phyloP scores from a whole-genome alignment of 2,797 vertebrate genomes.

The Peromyscus aztecus region DNA sequence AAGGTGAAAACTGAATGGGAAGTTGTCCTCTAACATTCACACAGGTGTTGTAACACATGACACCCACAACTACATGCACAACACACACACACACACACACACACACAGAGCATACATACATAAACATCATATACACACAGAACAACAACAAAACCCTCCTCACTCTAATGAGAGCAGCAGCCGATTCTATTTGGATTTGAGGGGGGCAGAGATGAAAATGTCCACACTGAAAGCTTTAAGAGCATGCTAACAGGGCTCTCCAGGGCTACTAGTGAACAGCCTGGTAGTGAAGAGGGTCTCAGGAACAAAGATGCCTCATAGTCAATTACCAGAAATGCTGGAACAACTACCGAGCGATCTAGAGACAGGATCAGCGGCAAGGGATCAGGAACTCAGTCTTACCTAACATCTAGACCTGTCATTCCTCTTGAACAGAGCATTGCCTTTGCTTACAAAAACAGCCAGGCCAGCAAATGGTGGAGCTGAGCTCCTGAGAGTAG shows the following conservation, averaged over 20 bases:
- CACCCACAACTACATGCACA: neutral
- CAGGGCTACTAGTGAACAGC: neutral
- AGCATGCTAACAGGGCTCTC: neutral
- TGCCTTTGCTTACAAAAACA: neutral
- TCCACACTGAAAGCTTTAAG: neutral
- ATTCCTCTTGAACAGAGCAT: neutral
- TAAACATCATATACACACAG: neutral
- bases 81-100: neutral
- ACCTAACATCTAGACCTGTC: neutral
- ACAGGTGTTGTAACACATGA: too few species aligned
- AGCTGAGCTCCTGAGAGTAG: neutral
- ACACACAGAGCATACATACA: neutral
- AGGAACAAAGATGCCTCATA: neutral
- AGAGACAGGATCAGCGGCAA: neutral
- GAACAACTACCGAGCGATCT: neutral
- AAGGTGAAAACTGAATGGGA: neutral
- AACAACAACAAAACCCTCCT: neutral
- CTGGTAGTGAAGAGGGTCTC: neutral
- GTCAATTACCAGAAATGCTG: neutral
- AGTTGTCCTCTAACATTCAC: neutral
- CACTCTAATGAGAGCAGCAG: neutral
- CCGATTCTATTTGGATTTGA: neutral
- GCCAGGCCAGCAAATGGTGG: neutral
- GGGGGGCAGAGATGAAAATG: neutral
- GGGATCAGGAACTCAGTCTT: neutral